Base-by-base conservation (phyloP, 2,113 vertebrate genomes). In the Pyxicephalus adspersus region DNA sequence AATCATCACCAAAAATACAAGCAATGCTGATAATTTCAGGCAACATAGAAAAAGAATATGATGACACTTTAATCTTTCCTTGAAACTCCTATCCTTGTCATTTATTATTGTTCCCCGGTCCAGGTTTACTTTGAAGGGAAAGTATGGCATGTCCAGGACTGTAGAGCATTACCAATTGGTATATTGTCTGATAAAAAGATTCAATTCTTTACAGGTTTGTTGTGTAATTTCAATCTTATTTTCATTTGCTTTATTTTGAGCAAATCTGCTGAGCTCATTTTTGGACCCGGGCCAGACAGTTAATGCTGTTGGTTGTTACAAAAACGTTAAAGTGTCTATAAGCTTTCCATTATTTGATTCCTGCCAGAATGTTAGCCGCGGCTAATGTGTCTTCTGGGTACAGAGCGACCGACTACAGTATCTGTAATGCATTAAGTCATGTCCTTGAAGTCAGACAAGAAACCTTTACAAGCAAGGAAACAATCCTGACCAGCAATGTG, bases 221-320 rank as follows among this genome's bases (percentile, higher is more conserved):
- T n/a, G n/a, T n/a, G n/a, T 45, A 45, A 25, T 20, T 23, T 54
- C 18, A 54, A 71, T 71, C 45, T 70, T 70, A 4, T 28, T 50
- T 28, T 52, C 54, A 17, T 54, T 45, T 19, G 45, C 17, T 71
- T 28, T 16, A 25, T 26, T 54, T 17, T 26, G 45, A 71, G 50
- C 54, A 54, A 70, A 18, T 6, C 2, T 17, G 38, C 8, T 20
- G 18, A 51, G 45, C 28, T 26, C 23, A 25, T 18, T 22, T 26
- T 50, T 76, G 60, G 74, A 20, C 17, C 45, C 3, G 1, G 23
- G 55, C 31, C 73, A 63, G 31, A 19, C 11, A 19, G 45, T 22
- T 45, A 57, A 75, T 25, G 29, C 29, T n/a, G 7, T 17, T 28
- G 74, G 52, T 64, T 64, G 58, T 64, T 76, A 50, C 74, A 64